Conservation (phyloP, 2,797 vertebrate species). For the Pogoniulus pusillus region DNA sequence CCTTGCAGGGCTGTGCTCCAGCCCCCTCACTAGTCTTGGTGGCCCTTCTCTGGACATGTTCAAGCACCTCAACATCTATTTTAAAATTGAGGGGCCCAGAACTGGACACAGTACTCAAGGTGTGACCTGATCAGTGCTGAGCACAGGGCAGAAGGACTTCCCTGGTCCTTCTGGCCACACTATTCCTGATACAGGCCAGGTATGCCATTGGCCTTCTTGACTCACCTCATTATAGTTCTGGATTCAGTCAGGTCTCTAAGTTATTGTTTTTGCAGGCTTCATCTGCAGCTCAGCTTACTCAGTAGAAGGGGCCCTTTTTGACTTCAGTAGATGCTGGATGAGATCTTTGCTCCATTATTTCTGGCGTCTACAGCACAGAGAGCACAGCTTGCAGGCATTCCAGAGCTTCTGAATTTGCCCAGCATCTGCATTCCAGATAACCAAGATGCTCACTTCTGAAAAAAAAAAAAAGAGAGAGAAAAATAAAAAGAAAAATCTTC, state of each 20-base stretch:
- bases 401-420: conserved; percentile 65
- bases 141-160: no score
- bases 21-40: no score
- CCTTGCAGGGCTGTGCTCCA: no score
- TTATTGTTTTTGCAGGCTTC: background rate
- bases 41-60: no score
- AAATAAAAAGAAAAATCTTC: no score
- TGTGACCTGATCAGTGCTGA: no score
- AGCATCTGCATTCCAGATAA: conserved; percentile 71
- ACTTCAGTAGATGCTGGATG: conserved; percentile 17
- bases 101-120: no score
- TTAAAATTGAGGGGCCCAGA: no score
- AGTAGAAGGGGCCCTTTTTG: background rate
- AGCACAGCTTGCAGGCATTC: conserved; percentile 63
- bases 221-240: background rate
- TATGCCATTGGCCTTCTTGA: background rate
- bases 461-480: background rate
- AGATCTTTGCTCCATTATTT: conserved; percentile 43
- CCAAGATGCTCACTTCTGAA: conserved; percentile 24
- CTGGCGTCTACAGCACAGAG: conserved; percentile 56
- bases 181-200: no score
- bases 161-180: no score
- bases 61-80: no score
- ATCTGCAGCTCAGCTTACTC: background rate
- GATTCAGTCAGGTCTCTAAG: background rate